Evolutionary conservation across 2,113 vertebrate species (phyloP).

Genomic region (Telmatochromis brichardi): DNA sequence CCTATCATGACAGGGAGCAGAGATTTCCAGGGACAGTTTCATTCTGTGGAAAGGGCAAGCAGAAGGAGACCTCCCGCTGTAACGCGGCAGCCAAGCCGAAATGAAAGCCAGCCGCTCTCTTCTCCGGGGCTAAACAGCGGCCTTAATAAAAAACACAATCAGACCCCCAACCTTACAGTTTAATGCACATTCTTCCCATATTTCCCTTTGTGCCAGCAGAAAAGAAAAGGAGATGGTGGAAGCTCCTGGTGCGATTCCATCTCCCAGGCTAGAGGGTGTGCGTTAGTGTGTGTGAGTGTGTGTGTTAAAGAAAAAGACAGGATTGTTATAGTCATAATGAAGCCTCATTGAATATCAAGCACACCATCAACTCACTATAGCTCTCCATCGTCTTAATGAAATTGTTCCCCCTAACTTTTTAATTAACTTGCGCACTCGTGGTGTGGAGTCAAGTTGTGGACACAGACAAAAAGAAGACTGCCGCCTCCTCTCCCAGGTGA

Average conservation of each 20-base stretch:
- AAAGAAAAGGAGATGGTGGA: slow-evolving; percentile 32
- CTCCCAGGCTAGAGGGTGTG: slow-evolving; percentile 14
- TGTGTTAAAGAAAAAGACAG: background rate
- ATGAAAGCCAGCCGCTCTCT: slow-evolving; percentile 73
- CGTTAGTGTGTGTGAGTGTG: background rate
- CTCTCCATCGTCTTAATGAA: slow-evolving; percentile 60
- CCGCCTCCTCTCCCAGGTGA: slow-evolving; percentile 43
- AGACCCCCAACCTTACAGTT: slow-evolving; percentile 72
- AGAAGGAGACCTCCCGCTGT: slow-evolving; percentile 67
- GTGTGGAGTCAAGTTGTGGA: slow-evolving; percentile 60
- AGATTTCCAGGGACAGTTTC: slow-evolving; percentile 65
- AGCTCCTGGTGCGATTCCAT: slow-evolving; percentile 47
- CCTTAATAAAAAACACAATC: slow-evolving; percentile 77
- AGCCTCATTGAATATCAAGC: slow-evolving; percentile 56
- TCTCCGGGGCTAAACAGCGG: slow-evolving; percentile 68
- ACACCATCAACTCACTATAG: slow-evolving; percentile 46
- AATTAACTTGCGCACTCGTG: slow-evolving; percentile 59
- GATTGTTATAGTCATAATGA: slow-evolving; percentile 48
- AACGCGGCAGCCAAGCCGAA: slow-evolving; percentile 58
- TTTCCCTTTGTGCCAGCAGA: slow-evolving; percentile 43
- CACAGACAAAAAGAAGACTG: slow-evolving; percentile 43
- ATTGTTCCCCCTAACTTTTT: slow-evolving; percentile 63
- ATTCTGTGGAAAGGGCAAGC: slow-evolving; percentile 71
- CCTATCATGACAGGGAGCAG: slow-evolving; percentile 46
- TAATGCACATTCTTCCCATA: slow-evolving; percentile 74